Conservation (phyloP, 2,888 invertebrate species). For the Lithophane ornitopus region DNA sequence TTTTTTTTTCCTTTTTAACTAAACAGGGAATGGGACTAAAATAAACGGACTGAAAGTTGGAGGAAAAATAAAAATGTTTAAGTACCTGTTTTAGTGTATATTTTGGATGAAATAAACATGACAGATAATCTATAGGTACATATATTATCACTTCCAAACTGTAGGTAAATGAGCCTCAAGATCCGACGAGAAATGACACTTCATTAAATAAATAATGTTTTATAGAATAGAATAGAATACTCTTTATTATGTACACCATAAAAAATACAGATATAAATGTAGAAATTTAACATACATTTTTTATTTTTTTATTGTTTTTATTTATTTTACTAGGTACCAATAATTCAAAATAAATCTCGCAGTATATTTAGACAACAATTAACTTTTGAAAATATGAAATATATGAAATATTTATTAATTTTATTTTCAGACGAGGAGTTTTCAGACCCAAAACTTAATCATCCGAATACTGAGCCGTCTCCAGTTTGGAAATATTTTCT, state of each 20-base stretch:
- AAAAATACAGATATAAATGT: too few species aligned
- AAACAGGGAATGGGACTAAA: neutral
- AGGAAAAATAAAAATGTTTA: neutral
- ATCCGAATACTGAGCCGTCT: conserved; percentile 23
- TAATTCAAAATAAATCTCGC: neutral
- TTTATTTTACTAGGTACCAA: neutral
- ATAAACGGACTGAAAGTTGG: neutral
- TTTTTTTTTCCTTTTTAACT: neutral
- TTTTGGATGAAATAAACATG: too few species aligned
- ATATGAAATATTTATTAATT: neutral
- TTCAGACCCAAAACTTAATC: conserved; percentile 13
- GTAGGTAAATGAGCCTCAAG: too few species aligned
- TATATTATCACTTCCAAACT: neutral
- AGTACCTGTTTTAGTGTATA: neutral
- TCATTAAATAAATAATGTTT: neutral
- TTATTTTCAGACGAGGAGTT: conserved; percentile 29
- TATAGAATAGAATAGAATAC: too few species aligned
- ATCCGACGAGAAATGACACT: neutral
- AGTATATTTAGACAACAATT: neutral
- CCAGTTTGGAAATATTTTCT: conserved; percentile 34
- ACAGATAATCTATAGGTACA: neutral
- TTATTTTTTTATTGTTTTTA: neutral
- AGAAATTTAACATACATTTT: too few species aligned
- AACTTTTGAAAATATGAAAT: neutral
- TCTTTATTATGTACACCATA: too few species aligned